These are phyloP conservation scores for Enteromius unitaeniatus DNA, from an alignment of 2,797 vertebrate genomes.

Conservation along the genomic window DNA sequence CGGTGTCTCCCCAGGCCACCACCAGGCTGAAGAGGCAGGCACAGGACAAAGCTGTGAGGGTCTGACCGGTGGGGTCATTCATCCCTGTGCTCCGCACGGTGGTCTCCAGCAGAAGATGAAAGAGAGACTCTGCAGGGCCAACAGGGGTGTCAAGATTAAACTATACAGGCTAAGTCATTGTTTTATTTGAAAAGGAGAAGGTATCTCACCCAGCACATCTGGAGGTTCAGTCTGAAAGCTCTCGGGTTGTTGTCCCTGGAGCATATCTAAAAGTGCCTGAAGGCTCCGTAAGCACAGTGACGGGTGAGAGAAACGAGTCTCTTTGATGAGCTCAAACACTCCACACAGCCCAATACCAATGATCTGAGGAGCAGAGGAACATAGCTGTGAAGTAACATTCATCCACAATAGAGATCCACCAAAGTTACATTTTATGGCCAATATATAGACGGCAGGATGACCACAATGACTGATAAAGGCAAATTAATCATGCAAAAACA, in stretches of 20 bases:
- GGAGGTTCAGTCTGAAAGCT: conserved; percentile 96
- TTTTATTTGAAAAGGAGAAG: not conserved
- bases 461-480: not conserved
- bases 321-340: conserved; percentile 98
- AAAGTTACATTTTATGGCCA: conserved; percentile 3
- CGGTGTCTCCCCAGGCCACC: conserved; percentile 97
- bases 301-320: conserved; percentile 97
- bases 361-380: conserved; percentile 71
- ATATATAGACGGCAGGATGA: not conserved
- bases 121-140: conserved; percentile 87
- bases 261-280: conserved; percentile 95
- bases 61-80: conserved; percentile 95
- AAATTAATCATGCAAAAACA: not conserved
- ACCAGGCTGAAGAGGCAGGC: conserved; percentile 99
- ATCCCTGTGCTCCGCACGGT: conserved; percentile 95
- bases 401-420: not conserved
- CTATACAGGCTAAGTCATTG: not conserved
- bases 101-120: conserved; percentile 96
- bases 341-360: conserved; percentile 96
- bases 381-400: not conserved
- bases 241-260: conserved; percentile 98
- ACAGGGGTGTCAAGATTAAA: not conserved
- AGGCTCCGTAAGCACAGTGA: conserved; percentile 95
- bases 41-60: conserved; percentile 94
- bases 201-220: conserved; percentile 90